phyloP scores from a whole-genome alignment of 1,140 invertebrate species.

The Pseudomyrmex pallidus region DNA sequence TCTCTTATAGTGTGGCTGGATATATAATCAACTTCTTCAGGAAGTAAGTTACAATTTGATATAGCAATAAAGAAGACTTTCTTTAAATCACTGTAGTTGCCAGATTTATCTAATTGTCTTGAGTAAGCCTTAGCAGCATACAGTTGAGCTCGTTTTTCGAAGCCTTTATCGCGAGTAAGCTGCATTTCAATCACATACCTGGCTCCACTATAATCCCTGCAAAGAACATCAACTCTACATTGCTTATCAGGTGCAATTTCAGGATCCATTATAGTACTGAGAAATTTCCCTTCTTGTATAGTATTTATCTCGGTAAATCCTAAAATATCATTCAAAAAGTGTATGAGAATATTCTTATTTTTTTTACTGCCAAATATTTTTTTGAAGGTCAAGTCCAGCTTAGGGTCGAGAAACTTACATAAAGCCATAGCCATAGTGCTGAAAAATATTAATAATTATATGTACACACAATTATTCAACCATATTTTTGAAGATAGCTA shows the following conservation, averaged over 20 bases:
- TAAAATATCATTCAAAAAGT: background rate
- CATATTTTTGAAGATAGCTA: no score
- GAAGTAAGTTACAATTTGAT: background rate
- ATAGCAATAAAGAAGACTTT: constrained; percentile 12
- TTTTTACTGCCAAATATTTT: no score
- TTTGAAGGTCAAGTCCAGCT: no score
- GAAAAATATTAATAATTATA: no score
- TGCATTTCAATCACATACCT: background rate
- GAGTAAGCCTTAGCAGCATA: background rate
- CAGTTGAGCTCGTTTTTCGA: background rate
- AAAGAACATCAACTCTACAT: background rate
- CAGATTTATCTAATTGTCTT: background rate
- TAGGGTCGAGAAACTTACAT: no score
- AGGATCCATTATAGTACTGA: background rate
- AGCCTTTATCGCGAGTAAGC: background rate
- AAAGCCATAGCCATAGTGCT: no score
- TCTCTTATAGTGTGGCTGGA: background rate
- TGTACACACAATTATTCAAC: no score
- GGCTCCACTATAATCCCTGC: background rate
- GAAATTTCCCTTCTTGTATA: background rate
- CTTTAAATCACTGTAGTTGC: constrained; percentile 3
- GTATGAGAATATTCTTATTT: background rate
- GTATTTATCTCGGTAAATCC: background rate
- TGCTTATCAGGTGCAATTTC: background rate
- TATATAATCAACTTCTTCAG: background rate